phyloP scores from a whole-genome alignment of 2,113 vertebrate genomes.

The Anguilla rostrata region DNA sequence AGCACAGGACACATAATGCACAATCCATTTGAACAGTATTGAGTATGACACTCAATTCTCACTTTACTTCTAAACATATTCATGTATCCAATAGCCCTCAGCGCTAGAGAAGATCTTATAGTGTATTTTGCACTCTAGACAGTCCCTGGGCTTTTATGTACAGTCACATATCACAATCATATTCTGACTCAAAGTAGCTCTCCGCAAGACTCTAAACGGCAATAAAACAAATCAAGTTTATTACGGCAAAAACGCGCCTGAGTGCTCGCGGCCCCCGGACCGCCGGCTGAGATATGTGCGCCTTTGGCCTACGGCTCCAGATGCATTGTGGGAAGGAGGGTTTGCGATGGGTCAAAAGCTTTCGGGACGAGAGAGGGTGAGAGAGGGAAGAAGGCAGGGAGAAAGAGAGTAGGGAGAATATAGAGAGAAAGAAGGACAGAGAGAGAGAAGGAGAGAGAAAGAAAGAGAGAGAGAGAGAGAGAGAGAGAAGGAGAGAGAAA shows the following conservation, averaged over 20 bases:
- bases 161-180: background rate
- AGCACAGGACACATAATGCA: background rate
- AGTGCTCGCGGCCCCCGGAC: background rate
- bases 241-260: background rate
- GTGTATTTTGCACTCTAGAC: background rate
- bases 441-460: background rate
- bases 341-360: background rate
- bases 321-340: background rate
- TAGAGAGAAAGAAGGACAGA: background rate
- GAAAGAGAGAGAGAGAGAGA: no score
- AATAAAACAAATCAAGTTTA: conserved; percentile 1
- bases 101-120: background rate
- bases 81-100: background rate
- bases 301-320: background rate
- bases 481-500: no score
- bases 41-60: background rate
- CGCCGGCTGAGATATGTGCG: background rate
- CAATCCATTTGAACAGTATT: background rate
- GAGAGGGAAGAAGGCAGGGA: background rate
- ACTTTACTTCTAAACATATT: no score
- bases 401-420: background rate
- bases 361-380: background rate
- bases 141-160: background rate
- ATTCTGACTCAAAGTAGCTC: background rate
- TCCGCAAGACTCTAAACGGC: background rate